Conservation (phyloP, 2,797 vertebrate genomes). For the Vultur gryphus region DNA sequence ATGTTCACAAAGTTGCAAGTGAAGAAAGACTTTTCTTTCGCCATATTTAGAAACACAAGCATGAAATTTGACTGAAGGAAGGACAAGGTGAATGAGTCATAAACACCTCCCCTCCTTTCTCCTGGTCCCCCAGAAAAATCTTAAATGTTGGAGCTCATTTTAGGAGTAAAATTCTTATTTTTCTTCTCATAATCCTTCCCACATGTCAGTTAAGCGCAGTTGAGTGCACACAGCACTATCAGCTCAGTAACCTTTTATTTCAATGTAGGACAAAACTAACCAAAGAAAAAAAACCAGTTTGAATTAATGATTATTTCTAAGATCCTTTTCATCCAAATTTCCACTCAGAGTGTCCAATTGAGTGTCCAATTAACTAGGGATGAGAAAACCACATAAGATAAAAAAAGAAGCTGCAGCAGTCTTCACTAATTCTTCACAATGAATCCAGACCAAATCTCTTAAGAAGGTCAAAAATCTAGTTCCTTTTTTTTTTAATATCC, state of each 20-base stretch:
- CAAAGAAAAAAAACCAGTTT: background rate
- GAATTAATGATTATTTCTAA: background rate
- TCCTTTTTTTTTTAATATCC: background rate
- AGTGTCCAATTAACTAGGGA: background rate
- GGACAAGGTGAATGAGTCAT: background rate
- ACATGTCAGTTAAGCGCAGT: background rate
- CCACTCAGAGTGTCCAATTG: background rate
- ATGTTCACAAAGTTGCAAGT: background rate
- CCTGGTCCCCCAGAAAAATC: background rate
- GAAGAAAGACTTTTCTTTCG: background rate
- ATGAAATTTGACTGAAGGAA: background rate
- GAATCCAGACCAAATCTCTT: background rate
- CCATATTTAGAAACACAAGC: background rate
- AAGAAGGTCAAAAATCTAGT: background rate
- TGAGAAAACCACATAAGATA: background rate
- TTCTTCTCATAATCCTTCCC: background rate
- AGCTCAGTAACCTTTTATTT: background rate
- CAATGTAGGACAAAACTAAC: background rate
- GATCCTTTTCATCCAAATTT: background rate
- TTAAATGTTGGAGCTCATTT: background rate
- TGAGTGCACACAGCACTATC: background rate
- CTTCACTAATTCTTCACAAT: background rate
- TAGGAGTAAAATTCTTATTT: background rate
- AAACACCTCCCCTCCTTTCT: background rate
- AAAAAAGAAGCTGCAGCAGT: background rate